Percentiles rank a stretch among this genome's conserved stretches.
Conservation (phyloP, 2,113 vertebrate species). For the Ictalurus punctatus region DNA sequence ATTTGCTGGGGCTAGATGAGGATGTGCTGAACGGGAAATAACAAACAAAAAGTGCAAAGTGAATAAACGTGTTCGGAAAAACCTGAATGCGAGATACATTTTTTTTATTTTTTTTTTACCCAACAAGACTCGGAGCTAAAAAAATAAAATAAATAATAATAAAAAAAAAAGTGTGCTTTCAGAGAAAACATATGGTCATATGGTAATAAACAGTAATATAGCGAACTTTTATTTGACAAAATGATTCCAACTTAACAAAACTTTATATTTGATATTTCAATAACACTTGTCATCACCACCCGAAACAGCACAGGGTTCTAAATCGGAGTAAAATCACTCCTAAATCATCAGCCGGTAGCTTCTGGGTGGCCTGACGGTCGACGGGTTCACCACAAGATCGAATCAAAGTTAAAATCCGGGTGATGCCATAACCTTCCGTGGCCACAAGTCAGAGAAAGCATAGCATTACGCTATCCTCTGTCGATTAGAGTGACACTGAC, state of each 20-base stretch:
- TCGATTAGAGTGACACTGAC: background rate
- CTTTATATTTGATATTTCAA: background rate
- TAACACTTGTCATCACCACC: background rate
- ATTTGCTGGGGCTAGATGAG: conserved; percentile 1
- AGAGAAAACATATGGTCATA: background rate
- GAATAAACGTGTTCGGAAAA: conserved; percentile 24
- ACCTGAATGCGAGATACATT: background rate
- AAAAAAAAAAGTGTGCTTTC: background rate
- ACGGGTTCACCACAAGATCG: background rate
- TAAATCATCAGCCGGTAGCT: background rate
- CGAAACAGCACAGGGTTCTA: background rate
- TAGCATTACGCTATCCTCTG: background rate
- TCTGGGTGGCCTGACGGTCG: background rate
- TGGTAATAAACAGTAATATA: background rate
- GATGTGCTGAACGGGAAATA: background rate
- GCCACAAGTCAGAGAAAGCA: background rate
- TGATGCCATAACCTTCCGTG: background rate
- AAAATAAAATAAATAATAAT: no score
- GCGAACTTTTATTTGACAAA: background rate
- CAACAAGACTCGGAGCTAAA: conserved; percentile 29
- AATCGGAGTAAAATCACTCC: background rate
- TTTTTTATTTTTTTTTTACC: conserved; percentile 14
- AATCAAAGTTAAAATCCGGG: background rate
- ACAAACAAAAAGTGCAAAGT: conserved; percentile 14
- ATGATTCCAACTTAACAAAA: background rate